Percentiles rank a stretch among this genome's conserved stretches.
phyloP scores from a whole-genome alignment of 2,888 invertebrate genomes.

The Diplolepis rosae region DNA sequence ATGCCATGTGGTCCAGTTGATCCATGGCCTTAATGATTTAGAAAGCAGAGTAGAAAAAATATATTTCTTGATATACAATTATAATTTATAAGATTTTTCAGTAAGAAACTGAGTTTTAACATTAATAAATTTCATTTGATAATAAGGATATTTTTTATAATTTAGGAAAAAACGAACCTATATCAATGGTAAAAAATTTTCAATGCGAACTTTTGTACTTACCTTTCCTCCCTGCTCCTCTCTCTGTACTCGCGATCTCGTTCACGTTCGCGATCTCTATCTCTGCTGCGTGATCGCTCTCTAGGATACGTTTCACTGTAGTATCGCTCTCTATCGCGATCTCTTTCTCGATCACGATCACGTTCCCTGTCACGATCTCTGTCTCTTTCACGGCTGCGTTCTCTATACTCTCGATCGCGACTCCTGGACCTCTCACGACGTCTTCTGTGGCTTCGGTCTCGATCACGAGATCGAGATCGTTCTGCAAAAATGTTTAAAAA shows the following conservation, averaged over 20 bases:
- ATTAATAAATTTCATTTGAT: too few species aligned
- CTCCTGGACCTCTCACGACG: slow-evolving; percentile 84
- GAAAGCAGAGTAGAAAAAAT: too few species aligned
- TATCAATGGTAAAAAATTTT: too few species aligned
- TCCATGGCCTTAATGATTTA: too few species aligned
- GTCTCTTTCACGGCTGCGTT: slow-evolving; percentile 75
- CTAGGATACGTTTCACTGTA: slow-evolving; percentile 76
- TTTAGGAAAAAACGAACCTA: too few species aligned
- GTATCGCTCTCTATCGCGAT: slow-evolving; percentile 74
- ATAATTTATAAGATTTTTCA: too few species aligned
- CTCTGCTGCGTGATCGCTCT: slow-evolving; percentile 89
- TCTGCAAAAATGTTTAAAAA: slow-evolving; percentile 63
- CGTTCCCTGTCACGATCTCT: slow-evolving; percentile 77
- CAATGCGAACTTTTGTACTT: slow-evolving; percentile 67
- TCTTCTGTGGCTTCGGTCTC: slow-evolving; percentile 76
- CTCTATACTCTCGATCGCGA: slow-evolving; percentile 79
- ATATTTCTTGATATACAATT: too few species aligned
- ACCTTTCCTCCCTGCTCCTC: slow-evolving; percentile 86
- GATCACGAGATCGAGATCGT: slow-evolving; percentile 75
- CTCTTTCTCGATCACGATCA: slow-evolving; percentile 75
- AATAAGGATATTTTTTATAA: too few species aligned
- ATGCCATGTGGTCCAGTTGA: too few species aligned
- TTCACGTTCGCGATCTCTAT: slow-evolving; percentile 78
- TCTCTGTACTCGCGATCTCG: slow-evolving; percentile 84
- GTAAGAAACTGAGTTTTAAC: too few species aligned